Evolutionary conservation across 2,888 invertebrate species (phyloP).

Genomic region (Prenolepis imparis): DNA sequence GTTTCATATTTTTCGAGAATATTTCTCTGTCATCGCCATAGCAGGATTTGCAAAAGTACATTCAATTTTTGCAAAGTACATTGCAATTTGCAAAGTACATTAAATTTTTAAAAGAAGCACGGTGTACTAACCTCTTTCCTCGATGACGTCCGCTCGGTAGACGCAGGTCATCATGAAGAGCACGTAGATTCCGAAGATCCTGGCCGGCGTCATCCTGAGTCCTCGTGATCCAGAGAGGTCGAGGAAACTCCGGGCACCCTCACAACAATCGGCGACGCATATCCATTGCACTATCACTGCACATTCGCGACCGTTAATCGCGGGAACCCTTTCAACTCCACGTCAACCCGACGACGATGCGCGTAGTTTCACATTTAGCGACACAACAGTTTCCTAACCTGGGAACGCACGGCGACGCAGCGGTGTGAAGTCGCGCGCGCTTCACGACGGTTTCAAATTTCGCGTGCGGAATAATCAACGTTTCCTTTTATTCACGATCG

Average conservation of each 20-base stretch:
- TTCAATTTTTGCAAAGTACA: no score
- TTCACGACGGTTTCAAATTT: neutral
- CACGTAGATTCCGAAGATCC: constrained; percentile 72
- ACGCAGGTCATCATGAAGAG: constrained; percentile 62
- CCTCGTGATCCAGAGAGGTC: constrained; percentile 66
- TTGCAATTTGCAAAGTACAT: no score
- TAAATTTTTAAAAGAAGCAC: constrained; percentile 28
- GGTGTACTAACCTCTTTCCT: constrained; percentile 82
- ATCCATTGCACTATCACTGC: constrained; percentile 78
- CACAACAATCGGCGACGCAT: constrained; percentile 81
- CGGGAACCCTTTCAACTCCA: constrained; percentile 21
- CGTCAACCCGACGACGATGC: neutral
- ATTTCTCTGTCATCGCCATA: neutral
- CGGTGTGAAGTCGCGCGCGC: no score
- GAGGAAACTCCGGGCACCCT: constrained; percentile 70
- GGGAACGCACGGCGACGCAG: neutral
- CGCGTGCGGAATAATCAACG: neutral
- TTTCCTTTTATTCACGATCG: neutral
- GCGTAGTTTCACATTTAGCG: constrained; percentile 40
- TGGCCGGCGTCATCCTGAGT: constrained; percentile 79
- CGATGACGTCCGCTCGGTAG: constrained; percentile 79
- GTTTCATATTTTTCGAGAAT: neutral
- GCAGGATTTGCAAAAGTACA: neutral
- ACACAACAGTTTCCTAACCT: constrained; percentile 11
- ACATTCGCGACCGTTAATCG: constrained; percentile 46